Base-by-base conservation (phyloP, 1,140 invertebrate genomes). In the Cryptotermes secundus region DNA sequence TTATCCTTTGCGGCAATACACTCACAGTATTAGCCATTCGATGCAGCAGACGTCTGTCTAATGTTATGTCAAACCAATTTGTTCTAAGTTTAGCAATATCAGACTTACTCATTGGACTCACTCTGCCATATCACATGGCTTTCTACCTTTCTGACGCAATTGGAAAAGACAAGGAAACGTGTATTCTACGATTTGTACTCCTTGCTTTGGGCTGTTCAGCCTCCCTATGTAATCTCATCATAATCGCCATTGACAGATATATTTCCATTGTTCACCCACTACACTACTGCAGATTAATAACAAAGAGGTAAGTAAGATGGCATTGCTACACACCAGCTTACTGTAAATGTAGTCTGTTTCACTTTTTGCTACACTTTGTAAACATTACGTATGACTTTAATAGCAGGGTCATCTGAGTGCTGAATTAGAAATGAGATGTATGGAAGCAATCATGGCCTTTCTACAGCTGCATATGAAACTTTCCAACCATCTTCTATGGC, bases 241-340 rank as follows among this genome's bases (percentile, higher is more conserved):
- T 95, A 31, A 97, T 97, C 83, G 95, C 96, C 22, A 90, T 96
- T 35, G 96, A 97, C 89, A 92, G 96, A 80, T 96, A 96, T 88
- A 91, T 95, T 85, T 96, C 96, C 0, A 95, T 97, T 84, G 92
- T 97, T 9, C 93, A 96, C 89, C 96, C 96, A 3, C 90, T 97
- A 84, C 92, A 94, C 88, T 96, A 96, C 89, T 92, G 91, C 88
- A 91, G 86, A 19, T 86, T 85, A 35, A 87, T 88, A 84, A 88
- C 86, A 34, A 86, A 86, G 45, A 87, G 86, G 88, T 88, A 86
- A 86, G 82, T 42, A 72, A 14, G 7, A 49, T 49, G 16, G 16
- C 12, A 49, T 49, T 19, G 22, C 45, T 49, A 19, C 45, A 49
- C 45, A 49, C 14, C 45, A 49, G 45, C 19, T 49, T 49, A 49